A percentile compares a stretch with the other conserved stretches of the same genome.
Evolutionary conservation across 2,797 vertebrate genomes (phyloP).

Genomic region (Hafferia zeledoni): DNA sequence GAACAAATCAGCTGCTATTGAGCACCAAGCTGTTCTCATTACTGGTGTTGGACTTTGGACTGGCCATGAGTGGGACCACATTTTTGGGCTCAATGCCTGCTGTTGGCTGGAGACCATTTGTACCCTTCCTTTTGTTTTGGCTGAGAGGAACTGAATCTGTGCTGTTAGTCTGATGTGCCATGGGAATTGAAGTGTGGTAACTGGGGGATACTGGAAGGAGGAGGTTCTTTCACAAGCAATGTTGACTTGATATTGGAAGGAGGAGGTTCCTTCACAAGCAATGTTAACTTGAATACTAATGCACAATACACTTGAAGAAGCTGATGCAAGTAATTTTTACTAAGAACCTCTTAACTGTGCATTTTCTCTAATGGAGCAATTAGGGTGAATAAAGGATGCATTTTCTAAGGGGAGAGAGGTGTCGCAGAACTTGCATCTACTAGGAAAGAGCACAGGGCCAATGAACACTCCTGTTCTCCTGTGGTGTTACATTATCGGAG

Average conservation of each 20-base stretch:
- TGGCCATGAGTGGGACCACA: fast-evolving
- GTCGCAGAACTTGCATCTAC: background rate
- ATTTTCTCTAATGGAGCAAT: background rate
- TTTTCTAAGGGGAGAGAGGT: background rate
- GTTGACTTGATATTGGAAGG: background rate
- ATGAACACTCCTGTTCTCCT: background rate
- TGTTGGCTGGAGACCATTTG: background rate
- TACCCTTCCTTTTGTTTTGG: background rate
- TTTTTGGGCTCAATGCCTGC: background rate
- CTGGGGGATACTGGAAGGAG: background rate
- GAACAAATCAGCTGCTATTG: background rate
- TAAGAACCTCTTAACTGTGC: background rate
- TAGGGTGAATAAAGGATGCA: background rate
- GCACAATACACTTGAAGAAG: background rate
- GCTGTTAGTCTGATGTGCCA: background rate
- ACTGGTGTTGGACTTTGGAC: background rate
- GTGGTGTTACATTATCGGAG: background rate
- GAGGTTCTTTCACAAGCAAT: background rate
- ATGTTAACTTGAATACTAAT: background rate
- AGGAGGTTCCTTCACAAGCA: background rate
- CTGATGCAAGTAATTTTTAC: background rate
- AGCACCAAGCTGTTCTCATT: fast-evolving
- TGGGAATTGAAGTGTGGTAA: background rate
- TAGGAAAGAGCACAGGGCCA: fast-evolving
- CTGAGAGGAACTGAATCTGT: background rate